Conservation (phyloP, 1,140 invertebrate species). For the Drosophila oshimai region DNA sequence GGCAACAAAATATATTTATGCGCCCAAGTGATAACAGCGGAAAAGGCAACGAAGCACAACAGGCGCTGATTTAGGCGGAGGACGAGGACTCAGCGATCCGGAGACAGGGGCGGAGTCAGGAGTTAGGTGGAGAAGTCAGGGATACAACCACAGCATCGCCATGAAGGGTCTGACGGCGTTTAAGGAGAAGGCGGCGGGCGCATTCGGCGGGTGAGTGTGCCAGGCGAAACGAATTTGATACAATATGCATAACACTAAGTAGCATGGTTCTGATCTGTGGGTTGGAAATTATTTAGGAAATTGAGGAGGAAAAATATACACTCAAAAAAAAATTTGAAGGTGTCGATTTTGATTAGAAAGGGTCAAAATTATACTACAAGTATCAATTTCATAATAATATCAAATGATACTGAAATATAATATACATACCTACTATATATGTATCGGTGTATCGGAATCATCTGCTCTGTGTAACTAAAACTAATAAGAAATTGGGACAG, state of each 20-base stretch:
- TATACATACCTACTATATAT: too few species aligned
- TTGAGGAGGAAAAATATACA: too few species aligned
- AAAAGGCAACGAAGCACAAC: slow-evolving; percentile 22
- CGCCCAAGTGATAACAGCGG: slow-evolving; percentile 72
- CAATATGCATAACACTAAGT: neutral
- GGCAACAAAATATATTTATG: slow-evolving; percentile 69
- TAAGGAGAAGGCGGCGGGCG: slow-evolving; percentile 80
- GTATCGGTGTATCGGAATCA: too few species aligned
- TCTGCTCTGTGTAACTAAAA: too few species aligned
- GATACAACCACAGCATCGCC: slow-evolving; percentile 40
- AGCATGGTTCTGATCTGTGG: neutral
- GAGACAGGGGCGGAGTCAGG: slow-evolving; percentile 7
- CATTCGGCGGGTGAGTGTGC: slow-evolving; percentile 76
- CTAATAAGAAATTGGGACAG: too few species aligned
- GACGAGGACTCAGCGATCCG: slow-evolving; percentile 21
- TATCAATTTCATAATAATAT: too few species aligned
- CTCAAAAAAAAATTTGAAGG: too few species aligned
- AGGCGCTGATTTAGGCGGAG: slow-evolving; percentile 21
- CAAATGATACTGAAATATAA: too few species aligned
- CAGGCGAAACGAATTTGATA: neutral
- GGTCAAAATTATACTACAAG: too few species aligned
- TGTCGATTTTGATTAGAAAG: too few species aligned
- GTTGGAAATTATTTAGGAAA: neutral
- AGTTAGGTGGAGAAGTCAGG: slow-evolving; percentile 4
- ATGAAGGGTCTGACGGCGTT: slow-evolving; percentile 82